Base-by-base conservation (phyloP, 2,888 invertebrate genomes). In the Ormyrus labotus region DNA sequence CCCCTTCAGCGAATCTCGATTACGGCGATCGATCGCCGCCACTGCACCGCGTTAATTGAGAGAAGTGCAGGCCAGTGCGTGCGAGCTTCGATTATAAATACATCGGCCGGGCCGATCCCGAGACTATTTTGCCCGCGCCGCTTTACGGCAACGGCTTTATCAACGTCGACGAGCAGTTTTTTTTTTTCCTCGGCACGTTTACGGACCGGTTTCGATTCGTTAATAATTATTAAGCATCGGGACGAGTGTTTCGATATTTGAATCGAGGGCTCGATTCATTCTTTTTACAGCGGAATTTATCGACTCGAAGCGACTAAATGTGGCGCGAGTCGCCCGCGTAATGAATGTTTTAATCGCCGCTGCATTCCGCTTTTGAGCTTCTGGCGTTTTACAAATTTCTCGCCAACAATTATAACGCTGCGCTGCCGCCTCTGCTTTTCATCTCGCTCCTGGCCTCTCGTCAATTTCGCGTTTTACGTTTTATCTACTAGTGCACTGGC, bases 331-430 rank as follows among this genome's bases (percentile, higher is more conserved):
- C 10, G 51, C 0, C 5, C 13, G 13, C 2, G 61, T 48, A 73
- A 67, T 71, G 64, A 71, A 75, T 80, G 70, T 65, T 70, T 74
- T 75, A 80, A 80, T 75, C 58, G 67, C 60, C 13, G 48, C 65
- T 34, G 55, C 3, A 48, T 13, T 48, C 3, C 10, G 60, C 50
- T n/a, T n/a, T 10, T 19, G 48, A 53, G 45, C 19, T 10, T 19
- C 64, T 47, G 64, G 51, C 45, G 7, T 47, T 71, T 60, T 53
- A 45, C 71, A 53, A 78, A 76, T 71, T 60, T 72, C 13, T 58
- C 50, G 19, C 9, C 0, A 11, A n/a, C 9, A 51, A 51, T 2
- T 4, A 63, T 48, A 48, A 19, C 13, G 48, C 6, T 7, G 13
- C 1, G 10, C 34, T 3, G 34, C 34, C 34, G 34, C 34, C 34